These are phyloP conservation scores for Glandiceps talaboti DNA, from an alignment of 53 echinoderm and acorn worm genomes.

Conservation along the genomic window DNA sequence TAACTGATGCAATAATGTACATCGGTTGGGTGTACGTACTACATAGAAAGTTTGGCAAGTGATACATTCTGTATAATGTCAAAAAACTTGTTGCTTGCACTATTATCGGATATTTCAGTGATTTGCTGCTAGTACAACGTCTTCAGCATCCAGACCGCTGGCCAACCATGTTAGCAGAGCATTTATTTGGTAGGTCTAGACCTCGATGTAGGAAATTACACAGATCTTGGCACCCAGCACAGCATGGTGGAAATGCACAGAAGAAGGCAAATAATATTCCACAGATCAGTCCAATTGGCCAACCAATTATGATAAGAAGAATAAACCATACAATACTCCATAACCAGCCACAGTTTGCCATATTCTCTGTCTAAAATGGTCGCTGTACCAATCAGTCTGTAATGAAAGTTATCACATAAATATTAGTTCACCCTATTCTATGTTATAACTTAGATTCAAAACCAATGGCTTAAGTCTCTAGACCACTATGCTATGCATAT, in stretches of 20 bases:
- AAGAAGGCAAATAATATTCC: slow-evolving; percentile 88
- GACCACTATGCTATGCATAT: too few relatives aligned
- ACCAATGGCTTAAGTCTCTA: too few relatives aligned
- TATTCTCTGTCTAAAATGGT: too few relatives aligned
- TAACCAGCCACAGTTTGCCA: slow-evolving; percentile 99
- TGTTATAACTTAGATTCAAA: too few relatives aligned
- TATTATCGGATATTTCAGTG: background rate
- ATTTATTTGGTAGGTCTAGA: slow-evolving; percentile 80
- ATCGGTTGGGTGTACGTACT: too few relatives aligned
- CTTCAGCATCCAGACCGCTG: slow-evolving; percentile 79
- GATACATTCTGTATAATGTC: too few relatives aligned
- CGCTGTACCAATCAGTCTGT: too few relatives aligned
- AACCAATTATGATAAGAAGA: slow-evolving; percentile 71
- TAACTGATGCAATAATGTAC: too few relatives aligned
- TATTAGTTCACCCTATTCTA: too few relatives aligned
- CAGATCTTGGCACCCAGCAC: slow-evolving; percentile 72
- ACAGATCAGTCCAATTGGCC: slow-evolving; percentile 94
- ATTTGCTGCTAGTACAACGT: background rate
- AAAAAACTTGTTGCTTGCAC: too few relatives aligned
- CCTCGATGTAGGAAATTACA: slow-evolving; percentile 91
- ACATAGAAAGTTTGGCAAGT: too few relatives aligned
- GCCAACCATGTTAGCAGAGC: slow-evolving; percentile 86
- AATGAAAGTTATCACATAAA: too few relatives aligned
- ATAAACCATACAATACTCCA: slow-evolving; percentile 97
- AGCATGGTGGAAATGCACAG: slow-evolving; percentile 97